phyloP scores from a whole-genome alignment of 1,140 invertebrate genomes.

The Probaryconus sp. region DNA sequence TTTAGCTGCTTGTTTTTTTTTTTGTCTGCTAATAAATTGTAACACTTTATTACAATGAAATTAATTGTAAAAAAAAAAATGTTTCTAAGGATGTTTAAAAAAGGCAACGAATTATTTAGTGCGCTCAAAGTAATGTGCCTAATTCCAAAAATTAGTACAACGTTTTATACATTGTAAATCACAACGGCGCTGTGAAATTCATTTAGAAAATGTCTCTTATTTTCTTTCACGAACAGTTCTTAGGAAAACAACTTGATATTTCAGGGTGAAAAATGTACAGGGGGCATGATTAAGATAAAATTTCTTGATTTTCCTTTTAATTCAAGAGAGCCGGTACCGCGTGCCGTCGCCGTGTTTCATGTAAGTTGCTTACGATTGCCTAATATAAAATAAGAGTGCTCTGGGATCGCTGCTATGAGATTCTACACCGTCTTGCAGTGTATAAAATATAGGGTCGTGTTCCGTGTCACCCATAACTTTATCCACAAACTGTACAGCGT shows the following conservation, averaged over 20 bases:
- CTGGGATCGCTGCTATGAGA: conserved; percentile 41
- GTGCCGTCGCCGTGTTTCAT: conserved; percentile 20
- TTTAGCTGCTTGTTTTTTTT: no score
- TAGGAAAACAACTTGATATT: conserved; percentile 14
- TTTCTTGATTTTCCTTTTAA: conserved; percentile 52
- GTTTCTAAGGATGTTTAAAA: no score
- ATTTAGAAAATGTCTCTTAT: no score
- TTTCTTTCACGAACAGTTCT: no score
- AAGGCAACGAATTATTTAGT: no score
- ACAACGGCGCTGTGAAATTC: no score
- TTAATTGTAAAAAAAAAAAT: no score
- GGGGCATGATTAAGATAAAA: conserved; percentile 40
- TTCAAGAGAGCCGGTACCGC: conserved; percentile 31
- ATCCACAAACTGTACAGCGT: conserved; percentile 29
- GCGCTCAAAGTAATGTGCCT: no score
- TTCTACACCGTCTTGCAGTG: conserved; percentile 43
- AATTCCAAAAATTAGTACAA: no score
- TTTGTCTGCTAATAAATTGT: no score
- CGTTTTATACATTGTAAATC: no score
- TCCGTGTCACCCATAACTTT: conserved; percentile 53
- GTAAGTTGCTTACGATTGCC: conserved; percentile 48
- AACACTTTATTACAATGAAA: no score
- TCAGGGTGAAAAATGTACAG: conserved; percentile 20
- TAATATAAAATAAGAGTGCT: conserved; percentile 47
- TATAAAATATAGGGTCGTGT: conserved; percentile 57